Conservation (phyloP, 1,140 invertebrate species). For the Gryon sp. region DNA sequence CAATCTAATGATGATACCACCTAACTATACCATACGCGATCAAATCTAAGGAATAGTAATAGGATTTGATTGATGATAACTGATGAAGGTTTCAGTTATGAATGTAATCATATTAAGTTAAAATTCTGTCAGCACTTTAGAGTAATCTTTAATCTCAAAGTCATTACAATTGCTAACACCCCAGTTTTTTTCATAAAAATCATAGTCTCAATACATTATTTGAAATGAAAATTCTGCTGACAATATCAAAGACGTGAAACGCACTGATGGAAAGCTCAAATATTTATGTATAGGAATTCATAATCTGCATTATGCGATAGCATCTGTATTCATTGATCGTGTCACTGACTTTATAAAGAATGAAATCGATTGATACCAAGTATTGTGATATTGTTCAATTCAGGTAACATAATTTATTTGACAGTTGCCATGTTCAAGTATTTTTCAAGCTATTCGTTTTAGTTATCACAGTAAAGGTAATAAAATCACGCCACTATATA, state of each 20-base stretch:
- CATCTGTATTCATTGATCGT: too few relatives aligned
- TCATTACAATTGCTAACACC: constrained; percentile 27
- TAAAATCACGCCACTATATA: constrained; percentile 18
- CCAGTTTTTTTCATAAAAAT: too few relatives aligned
- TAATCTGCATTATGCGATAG: too few relatives aligned
- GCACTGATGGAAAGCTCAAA: too few relatives aligned
- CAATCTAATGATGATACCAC: constrained; percentile 40
- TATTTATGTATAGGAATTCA: too few relatives aligned
- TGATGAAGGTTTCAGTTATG: background rate
- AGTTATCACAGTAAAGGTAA: constrained; percentile 14
- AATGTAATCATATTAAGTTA: constrained; percentile 36
- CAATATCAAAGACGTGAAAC: too few relatives aligned
- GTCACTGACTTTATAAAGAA: constrained; percentile 20
- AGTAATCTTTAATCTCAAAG: background rate
- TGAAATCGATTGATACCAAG: background rate
- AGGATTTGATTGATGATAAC: constrained; percentile 12
- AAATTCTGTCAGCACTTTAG: constrained; percentile 40
- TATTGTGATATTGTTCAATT: constrained; percentile 40
- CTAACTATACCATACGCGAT: background rate
- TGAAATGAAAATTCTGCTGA: too few relatives aligned
- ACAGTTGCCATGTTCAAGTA: constrained; percentile 34
- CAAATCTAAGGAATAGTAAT: constrained; percentile 18
- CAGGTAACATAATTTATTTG: constrained; percentile 37
- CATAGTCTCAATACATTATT: too few relatives aligned
- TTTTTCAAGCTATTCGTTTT: constrained; percentile 26